phyloP scores from a whole-genome alignment of 2,113 vertebrate species.

The Reinhardtius hippoglossoides region DNA sequence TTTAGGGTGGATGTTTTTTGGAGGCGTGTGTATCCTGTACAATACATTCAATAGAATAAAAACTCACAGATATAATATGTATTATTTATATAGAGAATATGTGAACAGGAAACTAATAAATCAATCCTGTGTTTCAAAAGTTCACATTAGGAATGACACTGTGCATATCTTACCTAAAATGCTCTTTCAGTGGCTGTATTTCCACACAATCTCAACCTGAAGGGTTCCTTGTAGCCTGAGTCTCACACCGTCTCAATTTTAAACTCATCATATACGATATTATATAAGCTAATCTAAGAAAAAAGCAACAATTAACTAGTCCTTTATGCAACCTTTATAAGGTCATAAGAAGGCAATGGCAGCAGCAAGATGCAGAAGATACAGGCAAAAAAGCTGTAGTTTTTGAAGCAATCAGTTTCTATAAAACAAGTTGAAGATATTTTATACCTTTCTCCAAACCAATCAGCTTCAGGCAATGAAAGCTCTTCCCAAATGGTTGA shows the following conservation, averaged over 20 bases:
- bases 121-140: slow-evolving; percentile 24
- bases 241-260: slow-evolving; percentile 27
- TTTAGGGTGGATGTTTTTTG: slow-evolving; percentile 5
- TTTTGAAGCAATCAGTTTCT: slow-evolving; percentile 22
- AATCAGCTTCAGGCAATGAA: slow-evolving; percentile 9
- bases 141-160: slow-evolving; percentile 4
- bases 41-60: slow-evolving; percentile 54
- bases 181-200: slow-evolving; percentile 9
- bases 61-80: slow-evolving; percentile 21
- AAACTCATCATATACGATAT: slow-evolving; percentile 15
- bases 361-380: slow-evolving; percentile 44
- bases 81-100: slow-evolving; percentile 35
- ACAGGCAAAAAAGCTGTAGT: slow-evolving; percentile 28
- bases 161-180: background rate
- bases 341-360: slow-evolving; percentile 52
- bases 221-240: slow-evolving; percentile 42
- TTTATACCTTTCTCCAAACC: slow-evolving; percentile 34
- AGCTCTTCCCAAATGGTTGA: background rate
- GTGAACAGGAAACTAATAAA: slow-evolving; percentile 11
- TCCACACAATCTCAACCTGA: slow-evolving; percentile 30
- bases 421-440: slow-evolving; percentile 25
- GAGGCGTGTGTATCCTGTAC: slow-evolving; percentile 20
- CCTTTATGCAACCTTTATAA: slow-evolving; percentile 48
- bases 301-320: slow-evolving; percentile 40
- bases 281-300: slow-evolving; percentile 21